Conservation (phyloP, 2,888 invertebrate genomes). For the Hirudinaria manillensis region DNA sequence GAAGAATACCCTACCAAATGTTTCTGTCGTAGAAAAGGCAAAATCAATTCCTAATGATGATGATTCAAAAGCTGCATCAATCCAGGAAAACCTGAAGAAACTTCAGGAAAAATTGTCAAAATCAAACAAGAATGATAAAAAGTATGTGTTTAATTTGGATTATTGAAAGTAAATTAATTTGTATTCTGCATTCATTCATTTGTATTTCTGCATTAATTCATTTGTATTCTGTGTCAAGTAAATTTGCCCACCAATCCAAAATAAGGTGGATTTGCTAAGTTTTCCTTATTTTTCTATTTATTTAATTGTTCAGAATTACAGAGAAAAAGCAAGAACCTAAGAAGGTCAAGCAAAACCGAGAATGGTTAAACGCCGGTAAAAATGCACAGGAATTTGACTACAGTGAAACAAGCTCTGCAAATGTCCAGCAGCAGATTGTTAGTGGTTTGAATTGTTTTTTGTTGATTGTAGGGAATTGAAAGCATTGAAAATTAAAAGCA, state of each 20-base stretch:
- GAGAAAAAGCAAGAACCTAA: conserved; percentile 39
- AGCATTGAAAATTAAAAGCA: too few species aligned
- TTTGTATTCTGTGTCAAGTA: too few species aligned
- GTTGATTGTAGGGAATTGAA: too few species aligned
- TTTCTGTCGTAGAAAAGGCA: too few species aligned
- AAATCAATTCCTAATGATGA: neutral
- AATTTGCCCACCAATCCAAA: too few species aligned
- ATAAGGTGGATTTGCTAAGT: too few species aligned
- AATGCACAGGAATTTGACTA: conserved; percentile 72
- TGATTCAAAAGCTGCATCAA: neutral
- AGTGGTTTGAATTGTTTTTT: too few species aligned
- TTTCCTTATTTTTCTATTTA: neutral
- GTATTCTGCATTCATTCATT: too few species aligned
- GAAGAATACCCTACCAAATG: too few species aligned
- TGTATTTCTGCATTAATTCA: too few species aligned
- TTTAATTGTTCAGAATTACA: neutral
- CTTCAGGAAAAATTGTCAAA: neutral
- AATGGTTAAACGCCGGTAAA: conserved; percentile 78
- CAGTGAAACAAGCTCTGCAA: conserved; percentile 50
- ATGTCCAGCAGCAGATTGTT: neutral
- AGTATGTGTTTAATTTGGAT: neutral
- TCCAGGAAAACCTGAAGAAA: neutral
- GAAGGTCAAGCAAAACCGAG: conserved; percentile 75
- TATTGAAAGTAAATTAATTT: neutral
- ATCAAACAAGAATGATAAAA: too few species aligned